Conservation (phyloP, 2,113 vertebrate species). For the Labeo rohita region DNA sequence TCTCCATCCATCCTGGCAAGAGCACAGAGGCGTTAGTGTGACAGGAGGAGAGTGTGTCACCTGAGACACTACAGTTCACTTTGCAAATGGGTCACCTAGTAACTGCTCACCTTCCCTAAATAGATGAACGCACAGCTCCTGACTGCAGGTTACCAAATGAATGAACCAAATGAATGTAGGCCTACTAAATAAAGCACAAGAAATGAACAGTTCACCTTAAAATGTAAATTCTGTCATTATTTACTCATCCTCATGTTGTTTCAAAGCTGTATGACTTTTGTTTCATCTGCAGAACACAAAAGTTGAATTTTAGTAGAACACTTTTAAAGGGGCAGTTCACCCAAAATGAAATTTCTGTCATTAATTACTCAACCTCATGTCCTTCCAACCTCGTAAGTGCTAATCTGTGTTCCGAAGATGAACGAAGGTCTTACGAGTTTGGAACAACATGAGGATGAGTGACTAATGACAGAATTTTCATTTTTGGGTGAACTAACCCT, state of each 20-base stretch:
- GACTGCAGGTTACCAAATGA: neutral
- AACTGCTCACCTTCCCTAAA: conserved; percentile 10
- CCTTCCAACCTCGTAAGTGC: too few relatives aligned
- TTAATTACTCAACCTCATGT: too few relatives aligned
- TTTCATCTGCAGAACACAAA: neutral
- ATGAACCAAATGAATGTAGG: neutral
- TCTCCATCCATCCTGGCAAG: conserved; percentile 8
- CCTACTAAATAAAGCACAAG: neutral
- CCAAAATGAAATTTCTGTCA: too few relatives aligned
- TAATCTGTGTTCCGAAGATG: too few relatives aligned
- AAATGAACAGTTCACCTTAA: neutral
- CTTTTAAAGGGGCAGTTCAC: neutral
- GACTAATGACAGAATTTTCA: too few relatives aligned
- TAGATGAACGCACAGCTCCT: neutral
- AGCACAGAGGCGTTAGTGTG: neutral
- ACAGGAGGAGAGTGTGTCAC: conserved; percentile 4
- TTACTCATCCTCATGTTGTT: neutral
- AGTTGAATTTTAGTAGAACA: neutral
- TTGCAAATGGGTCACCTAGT: conserved; percentile 22
- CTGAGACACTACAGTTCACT: neutral
- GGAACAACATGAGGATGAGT: too few relatives aligned
- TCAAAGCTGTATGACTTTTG: neutral
- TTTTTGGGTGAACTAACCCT: too few relatives aligned
- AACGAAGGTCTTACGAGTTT: too few relatives aligned
- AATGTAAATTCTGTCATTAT: neutral